Percentiles rank a stretch among this genome's conserved stretches.
phyloP scores from a whole-genome alignment of 2,113 vertebrate species.

The Protobothrops flavoviridis region DNA sequence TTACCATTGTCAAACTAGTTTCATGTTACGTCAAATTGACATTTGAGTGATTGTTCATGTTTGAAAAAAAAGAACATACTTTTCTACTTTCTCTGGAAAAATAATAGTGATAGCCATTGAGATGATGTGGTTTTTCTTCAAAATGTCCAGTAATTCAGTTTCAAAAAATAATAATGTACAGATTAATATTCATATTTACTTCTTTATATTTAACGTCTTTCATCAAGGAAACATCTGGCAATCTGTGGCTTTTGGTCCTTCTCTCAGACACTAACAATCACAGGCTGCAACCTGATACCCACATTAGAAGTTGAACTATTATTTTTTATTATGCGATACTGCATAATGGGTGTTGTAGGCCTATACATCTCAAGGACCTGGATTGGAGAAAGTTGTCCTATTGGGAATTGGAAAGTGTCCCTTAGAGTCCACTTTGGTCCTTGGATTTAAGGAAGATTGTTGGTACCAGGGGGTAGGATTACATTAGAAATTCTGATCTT shows the following conservation, averaged over 20 bases:
- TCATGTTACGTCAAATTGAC: neutral
- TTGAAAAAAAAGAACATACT: neutral
- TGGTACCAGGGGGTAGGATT: neutral
- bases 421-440: neutral
- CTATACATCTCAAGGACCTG: neutral
- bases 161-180: neutral
- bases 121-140: neutral
- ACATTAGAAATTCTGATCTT: neutral
- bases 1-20: neutral
- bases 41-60: neutral
- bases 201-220: neutral
- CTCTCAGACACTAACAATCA: neutral
- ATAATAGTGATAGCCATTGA: neutral
- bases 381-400: neutral
- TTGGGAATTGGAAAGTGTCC: neutral
- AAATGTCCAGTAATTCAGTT: neutral
- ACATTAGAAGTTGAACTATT: neutral
- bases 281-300: neutral
- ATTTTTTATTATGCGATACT: neutral
- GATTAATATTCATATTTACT: neutral
- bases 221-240: neutral
- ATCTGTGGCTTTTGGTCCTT: neutral
- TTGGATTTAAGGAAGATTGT: neutral
- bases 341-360: neutral
- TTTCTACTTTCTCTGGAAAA: neutral